These are phyloP conservation scores for Tragelaphus strepsiceros DNA, from an alignment of 2,113 vertebrate species.

Conservation along the genomic window DNA sequence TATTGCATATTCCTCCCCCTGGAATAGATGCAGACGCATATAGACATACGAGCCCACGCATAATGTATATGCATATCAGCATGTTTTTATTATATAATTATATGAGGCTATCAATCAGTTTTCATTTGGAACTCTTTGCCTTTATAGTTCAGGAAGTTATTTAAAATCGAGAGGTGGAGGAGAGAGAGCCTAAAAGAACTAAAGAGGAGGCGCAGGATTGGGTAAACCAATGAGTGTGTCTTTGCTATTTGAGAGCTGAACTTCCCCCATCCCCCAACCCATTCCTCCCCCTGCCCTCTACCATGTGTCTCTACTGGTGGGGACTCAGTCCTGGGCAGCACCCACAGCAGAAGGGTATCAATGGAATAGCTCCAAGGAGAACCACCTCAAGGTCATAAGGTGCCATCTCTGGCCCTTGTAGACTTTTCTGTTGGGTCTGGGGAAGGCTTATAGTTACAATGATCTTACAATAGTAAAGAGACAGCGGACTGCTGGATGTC, in stretches of 20 bases:
- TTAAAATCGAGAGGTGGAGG: conserved; percentile 66
- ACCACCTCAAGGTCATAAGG: neutral
- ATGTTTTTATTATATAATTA: conserved; percentile 70
- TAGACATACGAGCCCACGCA: conserved; percentile 47
- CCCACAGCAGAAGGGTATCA: neutral
- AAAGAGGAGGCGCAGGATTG: neutral
- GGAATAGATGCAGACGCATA: conserved; percentile 63
- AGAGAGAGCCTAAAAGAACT: conserved; percentile 24
- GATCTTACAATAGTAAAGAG: neutral
- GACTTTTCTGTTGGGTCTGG: neutral
- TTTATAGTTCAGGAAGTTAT: conserved; percentile 74
- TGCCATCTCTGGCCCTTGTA: neutral
- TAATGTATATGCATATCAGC: conserved; percentile 57
- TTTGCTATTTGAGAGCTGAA: neutral
- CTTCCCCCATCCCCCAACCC: accelerated
- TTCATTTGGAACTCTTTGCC: conserved; percentile 69
- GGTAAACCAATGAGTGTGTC: neutral
- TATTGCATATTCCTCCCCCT: conserved; percentile 68
- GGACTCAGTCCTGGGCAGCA: neutral
- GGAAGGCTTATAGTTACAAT: neutral
- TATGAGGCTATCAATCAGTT: conserved; percentile 69
- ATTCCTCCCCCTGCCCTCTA: neutral
- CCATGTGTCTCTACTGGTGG: neutral
- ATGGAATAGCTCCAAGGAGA: neutral
- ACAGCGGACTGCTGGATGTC: neutral